These are phyloP conservation scores for Syndactyla subalaris DNA, from an alignment of 2,797 vertebrate species.

Conservation along the genomic window DNA sequence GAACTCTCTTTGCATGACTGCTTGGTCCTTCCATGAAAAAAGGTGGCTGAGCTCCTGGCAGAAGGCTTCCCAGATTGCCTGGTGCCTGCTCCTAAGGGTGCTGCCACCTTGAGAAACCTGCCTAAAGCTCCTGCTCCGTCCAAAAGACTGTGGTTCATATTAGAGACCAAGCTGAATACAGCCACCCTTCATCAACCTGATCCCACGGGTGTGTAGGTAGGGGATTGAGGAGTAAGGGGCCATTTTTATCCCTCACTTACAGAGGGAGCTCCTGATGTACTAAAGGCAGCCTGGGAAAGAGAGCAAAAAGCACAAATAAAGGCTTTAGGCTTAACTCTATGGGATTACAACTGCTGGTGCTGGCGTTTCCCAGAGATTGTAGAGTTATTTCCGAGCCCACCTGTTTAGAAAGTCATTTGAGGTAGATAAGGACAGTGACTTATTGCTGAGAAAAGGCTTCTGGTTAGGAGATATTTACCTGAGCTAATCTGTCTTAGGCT, in stretches of 20 bases:
- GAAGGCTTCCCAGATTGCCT: neutral
- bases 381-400: constrained; percentile 1
- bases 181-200: neutral
- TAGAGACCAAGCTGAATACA: neutral
- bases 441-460: constrained; percentile 39
- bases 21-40: neutral
- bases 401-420: constrained; percentile 44
- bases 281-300: neutral
- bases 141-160: neutral
- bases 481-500: constrained; percentile 41
- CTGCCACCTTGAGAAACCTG: neutral
- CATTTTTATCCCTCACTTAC: neutral
- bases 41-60: neutral
- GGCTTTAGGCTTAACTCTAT: neutral
- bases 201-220: neutral
- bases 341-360: neutral
- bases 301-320: neutral
- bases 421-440: constrained; percentile 54
- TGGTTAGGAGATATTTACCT: constrained; percentile 39
- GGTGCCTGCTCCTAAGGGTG: neutral
- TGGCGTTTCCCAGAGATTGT: neutral
- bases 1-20: neutral
- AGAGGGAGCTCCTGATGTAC: neutral
- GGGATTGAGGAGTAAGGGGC: neutral
- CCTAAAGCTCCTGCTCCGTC: neutral